A percentile compares a stretch with the other conserved stretches of the same genome.
phyloP scores from a whole-genome alignment of 2,797 vertebrate species.

The Vespertilio murinus region DNA sequence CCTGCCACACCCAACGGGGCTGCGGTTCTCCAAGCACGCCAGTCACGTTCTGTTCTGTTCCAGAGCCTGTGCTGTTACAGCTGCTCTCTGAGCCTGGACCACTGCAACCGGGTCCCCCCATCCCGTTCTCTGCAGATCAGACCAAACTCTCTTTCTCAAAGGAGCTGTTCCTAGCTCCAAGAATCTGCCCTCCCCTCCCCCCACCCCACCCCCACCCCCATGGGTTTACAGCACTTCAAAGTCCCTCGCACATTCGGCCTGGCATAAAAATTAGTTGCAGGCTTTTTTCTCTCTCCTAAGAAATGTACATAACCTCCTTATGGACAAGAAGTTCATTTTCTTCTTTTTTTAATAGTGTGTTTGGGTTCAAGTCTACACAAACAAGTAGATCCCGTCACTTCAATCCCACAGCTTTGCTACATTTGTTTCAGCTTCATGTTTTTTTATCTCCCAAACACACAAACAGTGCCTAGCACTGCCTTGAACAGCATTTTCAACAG shows the following conservation, averaged over 20 bases:
- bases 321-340: not conserved
- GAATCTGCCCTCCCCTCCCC: not conserved
- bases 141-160: slow-evolving; percentile 17
- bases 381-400: not conserved
- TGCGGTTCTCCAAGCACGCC: not conserved
- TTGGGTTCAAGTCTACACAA: not conserved
- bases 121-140: slow-evolving; percentile 11
- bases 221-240: not conserved
- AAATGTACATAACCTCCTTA: not conserved
- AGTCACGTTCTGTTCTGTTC: slow-evolving; percentile 16
- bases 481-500: slow-evolving; percentile 5
- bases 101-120: not conserved
- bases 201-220: not conserved
- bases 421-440: slow-evolving; percentile 1
- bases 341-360: not conserved
- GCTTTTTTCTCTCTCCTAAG: not conserved
- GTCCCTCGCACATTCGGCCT: not conserved
- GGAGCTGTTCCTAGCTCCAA: not conserved
- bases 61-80: slow-evolving; percentile 3
- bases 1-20: not conserved
- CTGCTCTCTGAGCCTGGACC: not conserved
- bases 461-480: not conserved
- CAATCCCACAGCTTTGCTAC: not conserved
- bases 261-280: not conserved
- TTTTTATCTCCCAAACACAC: not conserved